Base-by-base conservation (phyloP, 1,140 invertebrate genomes). In the Archivesica marissinica region DNA sequence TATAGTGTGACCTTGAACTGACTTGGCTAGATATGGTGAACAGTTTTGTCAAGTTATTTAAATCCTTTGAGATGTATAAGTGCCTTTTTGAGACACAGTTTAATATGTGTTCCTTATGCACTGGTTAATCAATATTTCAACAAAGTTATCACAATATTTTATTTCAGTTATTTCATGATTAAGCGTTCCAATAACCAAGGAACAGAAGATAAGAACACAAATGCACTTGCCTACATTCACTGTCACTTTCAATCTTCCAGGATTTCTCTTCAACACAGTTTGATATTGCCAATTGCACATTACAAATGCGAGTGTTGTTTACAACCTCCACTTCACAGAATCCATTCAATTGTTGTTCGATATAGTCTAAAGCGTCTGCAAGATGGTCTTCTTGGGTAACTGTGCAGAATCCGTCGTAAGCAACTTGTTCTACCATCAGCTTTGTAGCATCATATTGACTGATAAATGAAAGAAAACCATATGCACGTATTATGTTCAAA, bases 171-270 rank as follows among this genome's bases (percentile, higher is more conserved):
- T n/a, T n/a, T n/a, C n/a, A n/a, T 50, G 2, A 20, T 54, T 81
- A 47, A 81, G 70, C 9, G 61, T 47, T 4, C 1, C 20, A 25
- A 44, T n/a, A 41, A 54, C 70, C 0, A 3, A 39, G 13, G 25
- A 25, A 68, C 78, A 70, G 78, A 68, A 81, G 70, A 52, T 39
- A 38, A 3, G 33, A 59, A 11, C 17, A 17, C 44, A 47, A 47
- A 47, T 9, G 44, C 20, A 64, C 59, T 64, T 38, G 41, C 79
- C 64, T 81, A 66, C 79, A 81, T 54, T 81, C 61, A 33, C 17
- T 39, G n/a, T 1, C 35, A 20, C 47, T 50, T 35, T 15, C 75
- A 30, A 30, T 39, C 0, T 44, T 20, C 75, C 75, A 77, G 30
- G 33, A 17, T 41, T 77, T 56, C 0, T 56, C 13, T 9, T 2